Conservation (phyloP, 2,797 vertebrate species). For the Chelonia mydas region DNA sequence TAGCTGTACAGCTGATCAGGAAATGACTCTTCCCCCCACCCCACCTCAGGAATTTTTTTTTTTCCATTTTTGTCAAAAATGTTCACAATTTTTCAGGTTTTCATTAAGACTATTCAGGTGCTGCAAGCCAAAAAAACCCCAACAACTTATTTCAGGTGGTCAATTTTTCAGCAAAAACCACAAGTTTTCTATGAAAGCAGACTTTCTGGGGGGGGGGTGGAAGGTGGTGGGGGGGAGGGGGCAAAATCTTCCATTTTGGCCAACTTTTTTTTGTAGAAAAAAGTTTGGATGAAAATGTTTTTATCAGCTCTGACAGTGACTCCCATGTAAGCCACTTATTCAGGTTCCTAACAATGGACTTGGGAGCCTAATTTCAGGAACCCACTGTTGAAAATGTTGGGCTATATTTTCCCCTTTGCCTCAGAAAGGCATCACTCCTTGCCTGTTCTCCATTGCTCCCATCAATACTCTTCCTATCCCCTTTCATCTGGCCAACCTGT, state of each 20-base stretch:
- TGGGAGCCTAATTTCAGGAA: neutral
- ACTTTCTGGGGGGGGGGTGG: neutral
- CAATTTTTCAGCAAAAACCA: neutral
- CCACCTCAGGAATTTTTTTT: neutral
- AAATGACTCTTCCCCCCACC: neutral
- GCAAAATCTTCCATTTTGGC: neutral
- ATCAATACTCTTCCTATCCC: neutral
- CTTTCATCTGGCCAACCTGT: neutral
- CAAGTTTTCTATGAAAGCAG: neutral
- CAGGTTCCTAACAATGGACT: no score
- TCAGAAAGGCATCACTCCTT: constrained; percentile 23
- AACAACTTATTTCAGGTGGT: neutral
- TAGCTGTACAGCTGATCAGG: neutral
- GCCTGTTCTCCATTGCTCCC: constrained; percentile 34
- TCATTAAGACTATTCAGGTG: neutral
- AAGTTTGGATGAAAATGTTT: neutral
- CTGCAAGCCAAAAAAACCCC: neutral
- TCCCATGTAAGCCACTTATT: neutral
- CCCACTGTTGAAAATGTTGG: neutral
- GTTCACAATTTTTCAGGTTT: neutral
- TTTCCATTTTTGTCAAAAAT: neutral
- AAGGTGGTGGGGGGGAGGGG: accelerated
- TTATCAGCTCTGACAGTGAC: neutral
- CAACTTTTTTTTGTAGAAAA: neutral
- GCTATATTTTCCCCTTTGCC: constrained; percentile 9